Conservation (phyloP, 2,888 invertebrate species). For the Stenoptilia bipunctidactyla region DNA sequence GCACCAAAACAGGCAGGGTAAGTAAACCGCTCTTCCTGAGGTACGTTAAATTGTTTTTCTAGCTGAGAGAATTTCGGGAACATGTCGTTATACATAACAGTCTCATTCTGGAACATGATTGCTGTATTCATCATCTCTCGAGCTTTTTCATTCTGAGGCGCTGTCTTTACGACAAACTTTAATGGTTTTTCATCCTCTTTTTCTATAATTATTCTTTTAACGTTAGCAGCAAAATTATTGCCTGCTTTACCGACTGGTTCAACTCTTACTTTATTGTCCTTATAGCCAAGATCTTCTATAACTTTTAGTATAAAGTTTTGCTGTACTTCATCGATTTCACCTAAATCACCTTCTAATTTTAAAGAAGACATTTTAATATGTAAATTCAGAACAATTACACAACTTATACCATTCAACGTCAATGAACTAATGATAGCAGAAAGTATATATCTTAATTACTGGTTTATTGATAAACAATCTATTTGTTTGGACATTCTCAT, state of each 20-base stretch:
- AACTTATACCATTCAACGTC: no score
- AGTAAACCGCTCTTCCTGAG: slow-evolving; percentile 20
- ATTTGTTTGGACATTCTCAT: no score
- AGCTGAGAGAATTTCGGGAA: slow-evolving; percentile 24
- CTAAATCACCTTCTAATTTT: slow-evolving; percentile 24
- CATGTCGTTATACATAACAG: slow-evolving; percentile 23
- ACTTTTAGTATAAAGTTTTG: slow-evolving; percentile 24
- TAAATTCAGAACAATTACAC: no score
- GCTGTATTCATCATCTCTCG: slow-evolving; percentile 14
- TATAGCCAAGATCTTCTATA: slow-evolving; percentile 23
- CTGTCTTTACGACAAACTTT: slow-evolving; percentile 25
- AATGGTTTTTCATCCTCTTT: slow-evolving; percentile 20
- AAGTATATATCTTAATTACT: no score
- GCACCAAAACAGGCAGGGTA: slow-evolving; percentile 28
- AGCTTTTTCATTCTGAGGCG: slow-evolving; percentile 17
- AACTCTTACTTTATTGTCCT: slow-evolving; percentile 20
- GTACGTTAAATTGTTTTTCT: slow-evolving; percentile 18
- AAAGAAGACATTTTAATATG: slow-evolving; percentile 12
- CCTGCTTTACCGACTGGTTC: slow-evolving; percentile 24
- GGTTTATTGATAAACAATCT: no score
- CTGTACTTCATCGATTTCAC: slow-evolving; percentile 21
- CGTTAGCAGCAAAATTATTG: slow-evolving; percentile 26
- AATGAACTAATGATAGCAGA: no score
- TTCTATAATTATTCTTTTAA: slow-evolving; percentile 22
- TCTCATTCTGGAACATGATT: slow-evolving; percentile 25